Base-by-base conservation (phyloP, 2,888 invertebrate species). In the Catocala sponsa region DNA sequence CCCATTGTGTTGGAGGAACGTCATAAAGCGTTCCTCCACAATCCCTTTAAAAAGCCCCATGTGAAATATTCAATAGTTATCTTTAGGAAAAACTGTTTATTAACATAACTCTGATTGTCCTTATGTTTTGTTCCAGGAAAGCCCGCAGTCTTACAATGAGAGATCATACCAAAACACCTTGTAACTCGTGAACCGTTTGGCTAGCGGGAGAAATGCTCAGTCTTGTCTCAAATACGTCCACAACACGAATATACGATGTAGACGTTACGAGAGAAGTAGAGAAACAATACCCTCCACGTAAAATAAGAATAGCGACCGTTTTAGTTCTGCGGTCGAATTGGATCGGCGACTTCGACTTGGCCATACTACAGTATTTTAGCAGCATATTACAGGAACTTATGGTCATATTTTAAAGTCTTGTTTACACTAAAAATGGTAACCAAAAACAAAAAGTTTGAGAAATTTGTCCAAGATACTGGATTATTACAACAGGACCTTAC, bases 211-310 rank as follows among this genome's bases (percentile, higher is more conserved):
- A 90, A 91, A 91, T 91, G 92, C 76, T 77, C 79, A 75, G 76
- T 79, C 80, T 80, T 82, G 83, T 87, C 86, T 86, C 86, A 83
- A 82, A 59, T 82, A 88, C 93, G 93, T 93, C 93, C 93, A 87
- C 84, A 84, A 78, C 85, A 88, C 86, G 87, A 84, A 84, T 85
- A 87, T 84, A 84, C 75, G 71, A 72, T 70, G 74, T 74, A 74
- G 77, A 67, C 76, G 72, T 67, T 66, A 70, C 64, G 61, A 68
- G 76, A 79, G 65, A 70, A 64, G 60, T 74, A 76, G 70, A 60
- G 72, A 70, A 84, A 76, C 65, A 64, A 83, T 78, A 86, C 86
- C 88, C 86, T 87, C 87, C 86, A 86, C 73, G 67, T 74, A 72
- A 76, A 72, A 68, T 80, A 80, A 80, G 78, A 63, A 76, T 63